A percentile compares a stretch with the other conserved stretches of the same genome.
Evolutionary conservation across 2,113 vertebrate species (phyloP).

Genomic region (Labeo catla): DNA sequence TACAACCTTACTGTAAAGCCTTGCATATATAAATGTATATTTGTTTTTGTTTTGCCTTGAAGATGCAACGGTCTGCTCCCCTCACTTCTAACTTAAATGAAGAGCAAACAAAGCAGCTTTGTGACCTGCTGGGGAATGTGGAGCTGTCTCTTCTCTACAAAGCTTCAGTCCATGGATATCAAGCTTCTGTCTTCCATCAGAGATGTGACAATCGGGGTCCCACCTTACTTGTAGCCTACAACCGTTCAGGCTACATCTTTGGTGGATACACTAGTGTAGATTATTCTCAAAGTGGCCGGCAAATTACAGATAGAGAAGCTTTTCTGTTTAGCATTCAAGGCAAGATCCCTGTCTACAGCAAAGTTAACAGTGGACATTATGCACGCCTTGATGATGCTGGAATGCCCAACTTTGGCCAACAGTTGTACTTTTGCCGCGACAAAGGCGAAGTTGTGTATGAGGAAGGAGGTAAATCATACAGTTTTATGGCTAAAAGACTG

Average conservation of each 20-base stretch:
- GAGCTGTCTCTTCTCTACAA: too few species aligned
- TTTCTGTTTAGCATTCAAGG: conserved; percentile 67
- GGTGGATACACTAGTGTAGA: conserved; percentile 68
- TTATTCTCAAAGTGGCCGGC: conserved; percentile 51
- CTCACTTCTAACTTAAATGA: too few species aligned
- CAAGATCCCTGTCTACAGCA: conserved; percentile 21
- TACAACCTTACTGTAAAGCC: too few species aligned
- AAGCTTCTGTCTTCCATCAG: conserved; percentile 58
- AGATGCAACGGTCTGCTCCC: too few species aligned
- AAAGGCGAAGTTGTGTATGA: background rate
- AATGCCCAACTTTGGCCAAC: conserved; percentile 64
- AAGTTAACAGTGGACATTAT: background rate
- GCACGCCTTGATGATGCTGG: background rate
- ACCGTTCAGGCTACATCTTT: conserved; percentile 65
- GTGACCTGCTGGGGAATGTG: too few species aligned
- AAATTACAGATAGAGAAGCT: conserved; percentile 54
- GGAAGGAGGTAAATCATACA: conserved; percentile 37
- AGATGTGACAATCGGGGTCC: conserved; percentile 54
- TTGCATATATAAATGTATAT: too few species aligned
- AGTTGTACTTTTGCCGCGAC: conserved; percentile 47
- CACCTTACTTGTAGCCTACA: conserved; percentile 71
- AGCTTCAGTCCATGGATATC: conserved; percentile 61
- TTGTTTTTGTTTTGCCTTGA: too few species aligned
- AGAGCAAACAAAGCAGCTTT: too few species aligned
- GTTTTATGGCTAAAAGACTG: conserved; percentile 53